A percentile compares a stretch with the other conserved stretches of the same genome.
These are phyloP conservation scores for Tupaia tana DNA, from an alignment of 2,113 vertebrate species.

Conservation along the genomic window DNA sequence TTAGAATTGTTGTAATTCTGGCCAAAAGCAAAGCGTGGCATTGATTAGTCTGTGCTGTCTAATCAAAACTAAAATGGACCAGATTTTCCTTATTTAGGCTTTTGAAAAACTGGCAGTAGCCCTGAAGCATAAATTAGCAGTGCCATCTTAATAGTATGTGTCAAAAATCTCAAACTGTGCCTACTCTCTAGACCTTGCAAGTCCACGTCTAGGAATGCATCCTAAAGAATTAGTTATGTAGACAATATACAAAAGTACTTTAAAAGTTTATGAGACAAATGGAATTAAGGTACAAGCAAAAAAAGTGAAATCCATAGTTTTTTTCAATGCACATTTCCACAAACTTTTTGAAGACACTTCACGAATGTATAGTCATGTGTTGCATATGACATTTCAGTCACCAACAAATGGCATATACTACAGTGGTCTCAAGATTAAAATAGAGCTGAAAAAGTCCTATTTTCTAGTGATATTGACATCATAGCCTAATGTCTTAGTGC, in stretches of 20 bases:
- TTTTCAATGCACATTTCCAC: no score
- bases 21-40: conserved; percentile 21
- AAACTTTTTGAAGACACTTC: no score
- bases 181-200: neutral
- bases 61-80: neutral
- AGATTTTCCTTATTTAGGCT: neutral
- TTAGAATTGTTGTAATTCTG: neutral
- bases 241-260: neutral
- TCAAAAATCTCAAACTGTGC: conserved; percentile 20
- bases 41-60: neutral
- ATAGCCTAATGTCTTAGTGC: no score
- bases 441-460: no score
- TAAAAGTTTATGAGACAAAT: no score
- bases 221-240: neutral
- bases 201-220: conserved; percentile 14
- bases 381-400: no score
- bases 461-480: no score
- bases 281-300: no score
- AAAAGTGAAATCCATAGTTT: no score
- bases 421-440: no score
- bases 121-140: neutral
- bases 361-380: no score
- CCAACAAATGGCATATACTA: no score
- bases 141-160: neutral
- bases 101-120: conserved; percentile 28